Base-by-base conservation (phyloP, 2,797 vertebrate species). In the Astyanax mexicanus region DNA sequence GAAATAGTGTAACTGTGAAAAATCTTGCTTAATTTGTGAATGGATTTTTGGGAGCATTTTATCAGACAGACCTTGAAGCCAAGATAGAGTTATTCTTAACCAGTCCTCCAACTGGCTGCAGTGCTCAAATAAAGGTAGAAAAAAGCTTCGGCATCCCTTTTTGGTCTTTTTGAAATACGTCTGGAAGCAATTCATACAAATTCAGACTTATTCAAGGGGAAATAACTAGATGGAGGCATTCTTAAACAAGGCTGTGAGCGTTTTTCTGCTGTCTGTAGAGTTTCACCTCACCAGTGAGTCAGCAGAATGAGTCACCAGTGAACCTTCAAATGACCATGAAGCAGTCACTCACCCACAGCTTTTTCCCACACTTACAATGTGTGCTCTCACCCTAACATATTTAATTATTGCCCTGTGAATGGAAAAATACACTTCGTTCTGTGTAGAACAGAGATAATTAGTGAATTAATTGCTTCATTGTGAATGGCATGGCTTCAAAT, bases 281-380 rank as follows among this genome's bases (percentile, higher is more conserved):
- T 25, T 69, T 75, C 70, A 64, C 32, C 79, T 75, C 72, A 70
- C 38, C 23, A 70, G 51, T 82, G 75, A 84, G 78, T 86, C 79
- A 85, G 65, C 75, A 79, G 71, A 65, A 64, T 69, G 47, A 83
- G 62, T 82, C 75, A 82, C 80, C 74, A 52, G 69, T 49, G 42
- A 25, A 52, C 51, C 57, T 81, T 79, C 76, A 71, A 77, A 84
- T 84, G 75, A 79, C 40, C 83, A 80, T 83, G 38, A 82, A 49
- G 75, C 29, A 15, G 47, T 80, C 4, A 4, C 23, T 84, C n/a
- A 45, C 19, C 27, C 13, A 37, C 29, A 37, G 44, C 61, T 23
- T 40, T 47, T 29, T 58, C 40, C 13, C 10, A 13, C 13, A 38
- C 21, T 35, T 42, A 52, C 15, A 45, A 32, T 80, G 37, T 61